phyloP scores from a whole-genome alignment of 2,113 vertebrate genomes.

The Haplochromis burtoni region DNA sequence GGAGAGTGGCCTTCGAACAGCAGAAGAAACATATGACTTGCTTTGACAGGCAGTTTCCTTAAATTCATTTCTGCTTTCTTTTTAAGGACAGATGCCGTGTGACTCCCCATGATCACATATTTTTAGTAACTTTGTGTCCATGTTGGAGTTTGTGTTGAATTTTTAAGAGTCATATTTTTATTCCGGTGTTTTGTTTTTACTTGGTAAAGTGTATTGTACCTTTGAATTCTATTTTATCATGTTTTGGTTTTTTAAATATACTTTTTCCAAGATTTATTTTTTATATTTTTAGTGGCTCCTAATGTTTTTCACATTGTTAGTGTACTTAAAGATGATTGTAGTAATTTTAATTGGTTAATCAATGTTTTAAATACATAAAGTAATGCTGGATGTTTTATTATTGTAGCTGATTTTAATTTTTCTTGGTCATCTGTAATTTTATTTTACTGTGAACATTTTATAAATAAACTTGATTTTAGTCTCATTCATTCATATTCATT shows the following conservation, averaged over 20 bases:
- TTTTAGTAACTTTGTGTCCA: neutral
- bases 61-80: neutral
- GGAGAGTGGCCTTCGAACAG: neutral
- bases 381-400: neutral
- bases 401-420: fast-evolving
- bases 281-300: neutral
- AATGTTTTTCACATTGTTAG: neutral
- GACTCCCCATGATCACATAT: neutral
- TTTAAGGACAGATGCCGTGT: neutral
- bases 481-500: neutral
- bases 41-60: neutral
- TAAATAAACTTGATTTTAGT: neutral
- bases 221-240: neutral
- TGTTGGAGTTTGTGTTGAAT: neutral
- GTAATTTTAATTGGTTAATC: fast-evolving
- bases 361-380: neutral
- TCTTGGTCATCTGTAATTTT: neutral
- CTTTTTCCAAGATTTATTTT: neutral
- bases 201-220: neutral
- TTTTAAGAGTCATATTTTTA: neutral
- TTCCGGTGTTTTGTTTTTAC: fast-evolving
- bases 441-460: fast-evolving
- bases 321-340: neutral
- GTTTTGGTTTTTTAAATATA: neutral
- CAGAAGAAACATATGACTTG: neutral